These are phyloP conservation scores for Microctonus aethiopoides DNA, from an alignment of 2,888 invertebrate species.

Conservation along the genomic window DNA sequence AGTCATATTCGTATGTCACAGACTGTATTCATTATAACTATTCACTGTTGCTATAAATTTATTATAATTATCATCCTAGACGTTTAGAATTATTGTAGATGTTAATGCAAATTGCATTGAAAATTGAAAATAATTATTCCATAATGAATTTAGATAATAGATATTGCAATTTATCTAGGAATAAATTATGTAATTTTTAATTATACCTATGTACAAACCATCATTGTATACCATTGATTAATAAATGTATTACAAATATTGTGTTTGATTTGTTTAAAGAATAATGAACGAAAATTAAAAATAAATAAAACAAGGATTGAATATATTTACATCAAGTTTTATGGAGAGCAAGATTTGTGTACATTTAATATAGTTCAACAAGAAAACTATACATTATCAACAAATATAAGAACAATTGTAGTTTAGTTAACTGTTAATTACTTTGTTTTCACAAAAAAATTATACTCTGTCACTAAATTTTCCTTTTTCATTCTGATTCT, in stretches of 20 bases:
- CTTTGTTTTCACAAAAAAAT: not conserved
- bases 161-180: not conserved
- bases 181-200: constrained; percentile 20
- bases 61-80: constrained; percentile 14
- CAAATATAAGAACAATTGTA: not conserved
- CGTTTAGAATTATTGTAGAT: constrained; percentile 9
- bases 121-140: not conserved
- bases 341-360: constrained; percentile 2
- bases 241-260: constrained; percentile 7
- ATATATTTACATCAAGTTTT: constrained; percentile 14
- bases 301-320: constrained; percentile 5
- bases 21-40: not conserved
- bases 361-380: constrained; percentile 14
- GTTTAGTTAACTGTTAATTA: not conserved
- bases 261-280: constrained; percentile 60
- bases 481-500: constrained; percentile 31
- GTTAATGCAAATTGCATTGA: not conserved
- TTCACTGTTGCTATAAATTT: constrained; percentile 1
- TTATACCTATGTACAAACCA: constrained; percentile 25
- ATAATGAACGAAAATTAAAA: constrained; percentile 61
- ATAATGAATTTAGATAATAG: not conserved
- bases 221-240: constrained; percentile 28
- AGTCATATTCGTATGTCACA: not conserved
- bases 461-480: constrained; percentile 1
- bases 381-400: not conserved